Base-by-base conservation (phyloP, 2,888 invertebrate species). In the Digitonthophagus gazella region DNA sequence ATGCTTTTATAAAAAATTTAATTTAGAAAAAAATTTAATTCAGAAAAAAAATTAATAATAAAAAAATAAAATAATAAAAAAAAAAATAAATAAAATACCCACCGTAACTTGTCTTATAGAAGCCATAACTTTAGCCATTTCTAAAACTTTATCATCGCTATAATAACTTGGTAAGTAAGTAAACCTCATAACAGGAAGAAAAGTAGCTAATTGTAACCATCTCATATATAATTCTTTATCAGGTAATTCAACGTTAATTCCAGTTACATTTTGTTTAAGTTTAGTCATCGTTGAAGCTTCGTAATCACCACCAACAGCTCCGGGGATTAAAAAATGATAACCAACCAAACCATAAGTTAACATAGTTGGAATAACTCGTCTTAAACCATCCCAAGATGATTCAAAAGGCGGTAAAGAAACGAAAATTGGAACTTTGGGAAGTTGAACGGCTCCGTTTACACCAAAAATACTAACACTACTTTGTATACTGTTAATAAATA, bases 251-350 rank as follows among this genome's bases (percentile, higher is more conserved):
- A 84, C 74, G 80, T 84, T 71, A 5, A 63, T 68, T 80, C 86
- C 64, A 84, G 72, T 80, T 22, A 76, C 54, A 83, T 84, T 64
- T 78, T 72, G 85, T 0, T 69, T 82, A 84, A 15, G 87, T 80
- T 69, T 87, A 77, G 76, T 86, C 1, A 86, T 86, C 1, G 89
- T 87, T 28, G 90, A 84, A 0, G 90, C 85, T 64, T 89, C 87
- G 57, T 91, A 91, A 76, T 96, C 95, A 0, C 96, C 98, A 0
- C 98, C 98, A 0, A 98, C 94, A 2, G 96, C 93, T 0, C 97
- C 97, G 0, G 97, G 95, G 85, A 97, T 90, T 58, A 97, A 88
- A 76, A 97, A 97, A 0, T 96, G 96, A 82, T 93, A 97, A 0
- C 98, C 98, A 65, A 95, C 90, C 16, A 97, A 88, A 0, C 97